Evolutionary conservation across 2,888 invertebrate genomes (phyloP).

Genomic region (Drosophila pseudotalamancana): DNA sequence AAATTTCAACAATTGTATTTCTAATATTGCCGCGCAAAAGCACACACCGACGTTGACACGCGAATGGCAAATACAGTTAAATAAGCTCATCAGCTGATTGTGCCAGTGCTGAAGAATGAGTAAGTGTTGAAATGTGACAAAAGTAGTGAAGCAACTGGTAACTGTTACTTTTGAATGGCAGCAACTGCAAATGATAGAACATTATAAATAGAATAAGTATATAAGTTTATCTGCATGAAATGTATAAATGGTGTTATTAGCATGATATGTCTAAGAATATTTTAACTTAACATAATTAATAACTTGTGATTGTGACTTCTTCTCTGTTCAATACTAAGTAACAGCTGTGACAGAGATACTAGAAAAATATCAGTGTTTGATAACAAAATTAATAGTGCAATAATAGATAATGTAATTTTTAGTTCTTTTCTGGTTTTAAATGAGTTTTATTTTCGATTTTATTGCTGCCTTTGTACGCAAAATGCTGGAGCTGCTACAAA

Average conservation of each 20-base stretch:
- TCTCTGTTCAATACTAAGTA: background rate
- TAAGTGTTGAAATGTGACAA: constrained; percentile 13
- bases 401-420: constrained; percentile 25
- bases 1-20: constrained; percentile 15
- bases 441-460: constrained; percentile 87
- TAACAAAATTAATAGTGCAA: constrained; percentile 25
- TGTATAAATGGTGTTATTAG: background rate
- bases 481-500: constrained; percentile 88
- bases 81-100: constrained; percentile 12
- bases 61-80: constrained; percentile 29
- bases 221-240: background rate
- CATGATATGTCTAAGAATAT: background rate
- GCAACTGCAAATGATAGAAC: background rate
- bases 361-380: constrained; percentile 23
- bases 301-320: background rate
- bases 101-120: constrained; percentile 28
- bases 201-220: background rate
- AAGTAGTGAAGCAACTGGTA: background rate
- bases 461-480: constrained; percentile 86
- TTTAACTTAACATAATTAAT: background rate
- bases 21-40: constrained; percentile 48
- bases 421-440: constrained; percentile 59
- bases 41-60: constrained; percentile 19
- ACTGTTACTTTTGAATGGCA: constrained; percentile 4
- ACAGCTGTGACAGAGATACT: constrained; percentile 6